Base-by-base conservation (phyloP, 2,888 invertebrate genomes). In the Agriopis marginaria region DNA sequence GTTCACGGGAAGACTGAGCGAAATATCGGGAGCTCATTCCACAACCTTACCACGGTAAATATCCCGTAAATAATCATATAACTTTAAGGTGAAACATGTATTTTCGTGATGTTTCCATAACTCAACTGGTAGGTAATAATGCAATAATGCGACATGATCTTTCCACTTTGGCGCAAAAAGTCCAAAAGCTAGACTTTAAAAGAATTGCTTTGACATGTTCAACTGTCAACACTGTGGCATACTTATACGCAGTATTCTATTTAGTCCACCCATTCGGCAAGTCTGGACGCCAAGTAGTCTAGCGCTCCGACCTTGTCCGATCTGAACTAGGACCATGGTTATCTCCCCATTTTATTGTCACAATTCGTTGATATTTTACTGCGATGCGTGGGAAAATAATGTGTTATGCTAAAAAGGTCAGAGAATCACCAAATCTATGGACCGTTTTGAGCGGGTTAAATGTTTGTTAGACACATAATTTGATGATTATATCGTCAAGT, bases 231-330 rank as follows among this genome's bases (percentile, higher is more conserved):
- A 40, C 40, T 49, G 5, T 42, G 40, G 3, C 39, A 32, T 32
- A 32, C 32, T 32, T 32, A n/a, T n/a, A 32, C 32, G 17, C 2
- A 40, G 40, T 40, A 7, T 40, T 40, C 40, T 10, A 2, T 17
- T 58, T 32, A 32, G 53, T 53, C 65, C 53, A 65, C 14, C 42
- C 50, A 60, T 40, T 56, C 10, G 11, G 44, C 23, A 32, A 64
- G 17, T 50, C 47, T 10, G 11, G 49, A 10, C 73, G 75, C 71
- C 75, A 49, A 1, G 2, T 9, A 11, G 75, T 75, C 75, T 75
- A 64, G 45, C 42, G 50, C n/a, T 23, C 11, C 50, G 73, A 73
- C 75, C 70, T 73, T 73, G 60, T 50, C 49, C 42, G 32, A 10
- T 66, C 53, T 49, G 14, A 58, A 61, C 32, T 58, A 51, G 54